A percentile compares a stretch with the other conserved stretches of the same genome.
Evolutionary conservation across 2,113 vertebrate species (phyloP).

Genomic region (Tenebrosternarchus preto): DNA sequence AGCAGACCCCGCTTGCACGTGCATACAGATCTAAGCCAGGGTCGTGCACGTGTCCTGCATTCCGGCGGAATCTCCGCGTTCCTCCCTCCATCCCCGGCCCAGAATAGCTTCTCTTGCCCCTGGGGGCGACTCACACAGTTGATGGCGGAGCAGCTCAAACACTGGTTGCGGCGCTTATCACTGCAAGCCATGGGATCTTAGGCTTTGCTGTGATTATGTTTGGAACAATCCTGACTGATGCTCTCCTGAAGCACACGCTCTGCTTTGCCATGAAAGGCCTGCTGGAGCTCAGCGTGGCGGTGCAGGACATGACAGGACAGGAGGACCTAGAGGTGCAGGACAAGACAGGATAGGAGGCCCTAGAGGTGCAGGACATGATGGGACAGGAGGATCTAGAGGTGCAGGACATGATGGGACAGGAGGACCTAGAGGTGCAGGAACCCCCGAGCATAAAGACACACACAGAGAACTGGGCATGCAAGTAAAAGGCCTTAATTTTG

Average conservation of each 20-base stretch:
- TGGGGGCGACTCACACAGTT: not conserved
- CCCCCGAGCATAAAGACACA: no score
- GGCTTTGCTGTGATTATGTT: constrained; percentile 6
- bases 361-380: no score
- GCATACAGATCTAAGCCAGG: constrained; percentile 71
- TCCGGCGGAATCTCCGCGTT: not conserved
- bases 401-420: no score
- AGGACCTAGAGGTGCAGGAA: no score
- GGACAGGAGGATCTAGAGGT: no score
- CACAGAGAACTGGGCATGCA: no score
- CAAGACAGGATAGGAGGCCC: no score
- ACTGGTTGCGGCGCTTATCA: not conserved
- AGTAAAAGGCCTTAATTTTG: no score
- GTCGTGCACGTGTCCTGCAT: constrained; percentile 44
- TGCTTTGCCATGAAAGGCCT: not conserved
- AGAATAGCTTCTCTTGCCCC: not conserved
- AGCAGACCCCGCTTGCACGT: constrained; percentile 64
- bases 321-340: no score
- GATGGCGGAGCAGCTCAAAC: constrained; percentile 13
- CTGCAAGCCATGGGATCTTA: not conserved
- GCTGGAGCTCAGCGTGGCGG: not conserved
- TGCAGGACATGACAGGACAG: no score
- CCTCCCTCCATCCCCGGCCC: not conserved
- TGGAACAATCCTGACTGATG: not conserved
- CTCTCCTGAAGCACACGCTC: not conserved